These are phyloP conservation scores for Autographa gamma DNA, from an alignment of 2,888 invertebrate species.

Conservation along the genomic window DNA sequence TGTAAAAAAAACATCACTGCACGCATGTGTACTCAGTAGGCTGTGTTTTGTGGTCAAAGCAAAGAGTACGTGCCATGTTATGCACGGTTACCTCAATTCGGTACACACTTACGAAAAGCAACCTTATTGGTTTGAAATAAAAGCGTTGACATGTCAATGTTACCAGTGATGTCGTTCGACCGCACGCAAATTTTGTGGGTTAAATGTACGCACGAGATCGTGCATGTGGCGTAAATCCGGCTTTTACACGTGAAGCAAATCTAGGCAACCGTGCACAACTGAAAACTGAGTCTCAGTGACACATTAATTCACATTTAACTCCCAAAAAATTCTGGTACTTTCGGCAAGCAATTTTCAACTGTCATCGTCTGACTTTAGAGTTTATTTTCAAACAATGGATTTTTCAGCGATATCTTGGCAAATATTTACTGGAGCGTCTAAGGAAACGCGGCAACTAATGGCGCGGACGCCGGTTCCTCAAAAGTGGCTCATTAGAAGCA, in stretches of 20 bases:
- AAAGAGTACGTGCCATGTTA: not conserved
- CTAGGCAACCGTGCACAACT: not conserved
- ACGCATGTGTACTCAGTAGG: not conserved
- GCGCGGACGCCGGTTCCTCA: conserved; percentile 53
- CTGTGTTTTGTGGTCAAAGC: not conserved
- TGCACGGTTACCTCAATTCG: conserved; percentile 1
- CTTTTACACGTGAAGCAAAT: not conserved
- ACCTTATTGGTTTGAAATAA: not conserved
- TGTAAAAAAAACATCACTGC: not conserved
- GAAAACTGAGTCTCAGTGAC: not conserved
- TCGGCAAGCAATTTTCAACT: conserved; percentile 27
- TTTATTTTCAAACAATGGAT: conserved; percentile 31
- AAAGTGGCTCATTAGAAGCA: conserved; percentile 68
- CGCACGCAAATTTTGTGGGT: not conserved
- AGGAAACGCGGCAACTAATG: conserved; percentile 71
- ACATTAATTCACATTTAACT: not conserved
- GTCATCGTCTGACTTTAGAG: conserved; percentile 25
- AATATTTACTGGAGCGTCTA: conserved; percentile 74
- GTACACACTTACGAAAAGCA: not conserved
- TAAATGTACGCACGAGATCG: not conserved
- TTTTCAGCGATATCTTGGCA: conserved; percentile 59
- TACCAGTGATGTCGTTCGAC: not conserved
- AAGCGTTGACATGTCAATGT: not conserved
- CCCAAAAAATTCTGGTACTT: not conserved
- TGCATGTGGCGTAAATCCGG: not conserved